Evolutionary conservation across 2,888 invertebrate species (phyloP), one percentile per base, ranked within the genome.

Genomic region (Acrobasis repandana): DNA sequence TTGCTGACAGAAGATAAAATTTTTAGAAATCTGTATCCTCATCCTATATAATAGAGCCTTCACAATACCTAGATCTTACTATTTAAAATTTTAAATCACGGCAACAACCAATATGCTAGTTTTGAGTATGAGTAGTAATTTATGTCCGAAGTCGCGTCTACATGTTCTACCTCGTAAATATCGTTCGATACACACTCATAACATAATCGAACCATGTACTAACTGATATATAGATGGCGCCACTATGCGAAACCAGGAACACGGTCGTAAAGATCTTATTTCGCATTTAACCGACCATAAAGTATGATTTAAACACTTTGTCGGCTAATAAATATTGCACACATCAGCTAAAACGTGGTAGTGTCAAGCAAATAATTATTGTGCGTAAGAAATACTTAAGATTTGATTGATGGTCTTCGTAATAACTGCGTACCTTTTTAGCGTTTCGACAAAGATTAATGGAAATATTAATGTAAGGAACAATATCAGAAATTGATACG

Each of bases 211-310:
- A 65, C 63, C 61, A 56, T 61, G 65, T 66, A 67, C 65, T 64
- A 69, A 67, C 69, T 76, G 74, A 77, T 75, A 78, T 79, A 82
- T 77, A 79, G 75, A 75, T 76, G 82, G 81, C 83, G 83, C 82
- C 77, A 74, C 73, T 69, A 67, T 65, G 72, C 71, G 65, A 76
- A 77, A 79, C 75, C 74, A 73, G 73, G 76, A 75, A 80, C 79
- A 77, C 61, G 75, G 73, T 82, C 82, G 74, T 87, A 83, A 85
- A 83, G 76, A 78, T 80, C 77, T 82, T 79, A 79, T 81, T 81
- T 81, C 71, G 73, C 77, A 77, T 83, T 80, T 75, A 80, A 78
- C 76, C 75, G 75, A 70, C 76, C 79, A 76, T 85, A 82, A 85
- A 81, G 72, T 73, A 78, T 79, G 76, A 80, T 80, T 83, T 83